Conservation (phyloP, 2,888 invertebrate species). For the Cosmorhoe ocellata region DNA sequence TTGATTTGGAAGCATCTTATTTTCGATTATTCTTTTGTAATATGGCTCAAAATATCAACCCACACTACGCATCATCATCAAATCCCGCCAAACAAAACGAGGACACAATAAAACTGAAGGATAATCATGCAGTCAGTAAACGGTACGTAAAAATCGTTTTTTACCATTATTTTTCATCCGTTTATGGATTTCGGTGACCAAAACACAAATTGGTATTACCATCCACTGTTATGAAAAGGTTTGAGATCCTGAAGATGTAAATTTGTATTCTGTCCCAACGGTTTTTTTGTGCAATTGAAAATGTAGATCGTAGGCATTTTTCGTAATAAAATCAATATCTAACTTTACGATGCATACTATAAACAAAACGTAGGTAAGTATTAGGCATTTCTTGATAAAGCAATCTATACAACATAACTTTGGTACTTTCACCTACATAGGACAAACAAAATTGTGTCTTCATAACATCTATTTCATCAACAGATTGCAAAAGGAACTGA, state of each 20-base stretch:
- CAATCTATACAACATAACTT: slow-evolving; percentile 7
- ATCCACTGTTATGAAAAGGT: background rate
- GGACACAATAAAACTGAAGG: slow-evolving; percentile 88
- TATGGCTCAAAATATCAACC: slow-evolving; percentile 95
- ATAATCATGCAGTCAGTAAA: slow-evolving; percentile 95
- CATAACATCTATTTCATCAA: slow-evolving; percentile 39
- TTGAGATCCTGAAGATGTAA: background rate
- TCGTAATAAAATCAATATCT: too few species aligned
- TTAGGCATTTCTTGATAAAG: slow-evolving; percentile 7
- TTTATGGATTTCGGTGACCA: background rate
- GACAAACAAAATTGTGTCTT: too few species aligned
- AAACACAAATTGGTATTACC: background rate
- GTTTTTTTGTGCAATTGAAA: slow-evolving; percentile 10
- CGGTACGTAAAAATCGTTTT: slow-evolving; percentile 83
- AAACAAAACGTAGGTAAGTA: slow-evolving; percentile 8
- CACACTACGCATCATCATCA: slow-evolving; percentile 88
- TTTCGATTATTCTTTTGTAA: too few species aligned
- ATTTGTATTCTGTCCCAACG: slow-evolving; percentile 5
- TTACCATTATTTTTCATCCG: slow-evolving; percentile 3
- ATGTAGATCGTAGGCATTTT: too few species aligned
- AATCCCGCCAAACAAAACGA: slow-evolving; percentile 90
- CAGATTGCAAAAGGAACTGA: slow-evolving; percentile 94
- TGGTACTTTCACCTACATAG: too few species aligned
- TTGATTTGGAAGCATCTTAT: slow-evolving; percentile 53
- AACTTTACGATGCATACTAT: too few species aligned